Conservation (phyloP, 2,113 vertebrate genomes). For the Phrynosoma platyrhinos region DNA sequence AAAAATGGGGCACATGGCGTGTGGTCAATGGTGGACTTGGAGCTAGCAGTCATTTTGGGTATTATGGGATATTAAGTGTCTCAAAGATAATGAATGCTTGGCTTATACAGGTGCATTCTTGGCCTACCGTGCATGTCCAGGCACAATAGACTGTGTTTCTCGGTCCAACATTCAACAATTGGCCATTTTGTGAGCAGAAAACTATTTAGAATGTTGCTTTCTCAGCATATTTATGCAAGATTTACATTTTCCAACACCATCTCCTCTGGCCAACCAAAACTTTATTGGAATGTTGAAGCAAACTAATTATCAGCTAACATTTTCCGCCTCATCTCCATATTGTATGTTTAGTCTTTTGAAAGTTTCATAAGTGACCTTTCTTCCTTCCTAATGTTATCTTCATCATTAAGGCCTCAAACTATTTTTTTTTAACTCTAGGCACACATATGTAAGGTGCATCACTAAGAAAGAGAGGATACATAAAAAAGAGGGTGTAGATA, state of each 20-base stretch:
- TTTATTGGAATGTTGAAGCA: constrained; percentile 58
- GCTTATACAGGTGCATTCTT: constrained; percentile 86
- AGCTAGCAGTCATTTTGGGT: constrained; percentile 79
- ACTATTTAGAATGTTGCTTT: constrained; percentile 73
- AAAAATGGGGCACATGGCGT: constrained; percentile 75
- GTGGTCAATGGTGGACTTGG: constrained; percentile 76
- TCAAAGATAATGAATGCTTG: constrained; percentile 85
- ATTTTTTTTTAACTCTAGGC: not conserved
- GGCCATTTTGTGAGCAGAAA: constrained; percentile 72
- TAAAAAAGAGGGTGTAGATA: not conserved
- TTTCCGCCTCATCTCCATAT: constrained; percentile 33
- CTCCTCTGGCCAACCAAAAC: constrained; percentile 66
- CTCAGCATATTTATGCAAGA: constrained; percentile 60
- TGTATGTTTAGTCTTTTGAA: not conserved
- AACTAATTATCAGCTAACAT: constrained; percentile 45
- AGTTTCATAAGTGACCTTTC: not conserved
- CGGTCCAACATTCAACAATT: constrained; percentile 73
- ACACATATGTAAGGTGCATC: not conserved
- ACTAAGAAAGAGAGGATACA: not conserved
- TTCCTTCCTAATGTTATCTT: constrained; percentile 43
- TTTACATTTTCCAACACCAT: constrained; percentile 69
- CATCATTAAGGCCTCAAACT: not conserved
- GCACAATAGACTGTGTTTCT: constrained; percentile 76
- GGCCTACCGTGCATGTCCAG: constrained; percentile 73
- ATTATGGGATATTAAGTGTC: constrained; percentile 86